These are phyloP conservation scores for Itoplectis maculator DNA, from an alignment of 2,888 invertebrate genomes.

Conservation along the genomic window DNA sequence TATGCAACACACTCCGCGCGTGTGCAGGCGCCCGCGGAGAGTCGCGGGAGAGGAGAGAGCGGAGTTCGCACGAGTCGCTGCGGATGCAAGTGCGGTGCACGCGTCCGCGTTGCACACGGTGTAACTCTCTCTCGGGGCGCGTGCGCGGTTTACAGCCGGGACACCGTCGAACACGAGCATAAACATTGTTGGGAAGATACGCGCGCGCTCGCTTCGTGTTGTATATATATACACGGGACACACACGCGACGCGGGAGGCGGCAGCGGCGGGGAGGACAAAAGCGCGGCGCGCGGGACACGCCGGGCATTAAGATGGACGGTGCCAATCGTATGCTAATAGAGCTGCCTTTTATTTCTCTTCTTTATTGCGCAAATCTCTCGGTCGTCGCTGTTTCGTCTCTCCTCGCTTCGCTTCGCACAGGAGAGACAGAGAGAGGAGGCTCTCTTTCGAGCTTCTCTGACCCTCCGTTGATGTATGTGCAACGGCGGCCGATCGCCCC, in stretches of 20 bases:
- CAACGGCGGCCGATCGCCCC: background rate
- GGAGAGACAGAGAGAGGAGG: too few relatives aligned
- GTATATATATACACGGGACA: too few relatives aligned
- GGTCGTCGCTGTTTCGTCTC: background rate
- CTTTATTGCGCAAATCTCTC: slow-evolving; percentile 10
- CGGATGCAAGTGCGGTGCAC: slow-evolving; percentile 43
- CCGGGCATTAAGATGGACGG: slow-evolving; percentile 81
- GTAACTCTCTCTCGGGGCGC: slow-evolving; percentile 72
- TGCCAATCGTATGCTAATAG: slow-evolving; percentile 84
- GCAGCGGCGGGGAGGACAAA: slow-evolving; percentile 58
- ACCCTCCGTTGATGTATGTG: too few relatives aligned
- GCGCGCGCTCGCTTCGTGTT: too few relatives aligned
- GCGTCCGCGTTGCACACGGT: slow-evolving; percentile 53
- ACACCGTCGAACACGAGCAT: slow-evolving; percentile 81
- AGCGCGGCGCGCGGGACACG: slow-evolving; percentile 67
- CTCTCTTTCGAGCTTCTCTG: too few relatives aligned
- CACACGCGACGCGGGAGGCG: slow-evolving; percentile 44
- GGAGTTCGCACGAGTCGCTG: slow-evolving; percentile 69
- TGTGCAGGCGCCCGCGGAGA: background rate
- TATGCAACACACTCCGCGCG: background rate
- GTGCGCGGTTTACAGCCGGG: slow-evolving; percentile 80
- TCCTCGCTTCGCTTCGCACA: background rate
- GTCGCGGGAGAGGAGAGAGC: slow-evolving; percentile 48
- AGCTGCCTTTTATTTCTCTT: slow-evolving; percentile 55
- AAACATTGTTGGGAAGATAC: slow-evolving; percentile 82